Conservation (phyloP, 2,888 invertebrate genomes). For the Drosophila mimica region DNA sequence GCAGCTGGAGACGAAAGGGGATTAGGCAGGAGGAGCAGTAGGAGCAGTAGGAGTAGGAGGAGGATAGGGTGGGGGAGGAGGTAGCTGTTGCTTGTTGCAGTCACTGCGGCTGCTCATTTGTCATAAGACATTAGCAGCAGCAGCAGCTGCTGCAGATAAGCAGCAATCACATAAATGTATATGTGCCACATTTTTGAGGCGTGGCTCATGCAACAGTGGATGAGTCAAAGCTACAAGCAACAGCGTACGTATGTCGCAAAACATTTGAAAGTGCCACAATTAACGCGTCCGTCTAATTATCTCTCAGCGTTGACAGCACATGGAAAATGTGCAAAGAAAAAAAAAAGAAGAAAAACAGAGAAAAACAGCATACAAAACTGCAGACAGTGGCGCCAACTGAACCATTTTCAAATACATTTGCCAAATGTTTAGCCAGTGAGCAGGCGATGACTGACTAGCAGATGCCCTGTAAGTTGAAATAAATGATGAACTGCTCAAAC, state of each 20-base stretch:
- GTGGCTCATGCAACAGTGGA: constrained; percentile 5
- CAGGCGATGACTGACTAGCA: not conserved
- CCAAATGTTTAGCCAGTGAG: constrained; percentile 55
- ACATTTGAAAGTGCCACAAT: constrained; percentile 69
- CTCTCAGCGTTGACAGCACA: constrained; percentile 55
- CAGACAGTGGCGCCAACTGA: constrained; percentile 49
- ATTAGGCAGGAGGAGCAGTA: not conserved
- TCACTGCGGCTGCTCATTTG: constrained; percentile 67
- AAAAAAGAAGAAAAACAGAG: not conserved
- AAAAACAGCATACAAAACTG: constrained; percentile 17
- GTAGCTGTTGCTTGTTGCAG: constrained; percentile 33
- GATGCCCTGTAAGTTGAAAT: not conserved
- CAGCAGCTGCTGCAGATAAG: constrained; percentile 37
- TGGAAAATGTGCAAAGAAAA: not conserved
- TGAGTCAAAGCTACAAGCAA: constrained; percentile 41
- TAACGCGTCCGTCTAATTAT: constrained; percentile 73
- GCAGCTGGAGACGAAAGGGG: not conserved
- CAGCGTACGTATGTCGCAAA: constrained; percentile 1
- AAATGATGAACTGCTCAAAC: not conserved
- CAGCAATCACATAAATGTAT: constrained; percentile 44
- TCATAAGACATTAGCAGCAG: constrained; percentile 63
- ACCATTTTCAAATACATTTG: constrained; percentile 64
- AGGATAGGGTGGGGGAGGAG: constrained; percentile 1
- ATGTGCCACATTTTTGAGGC: constrained; percentile 14
- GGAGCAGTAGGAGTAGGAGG: not conserved